Evolutionary conservation across 2,888 invertebrate species (phyloP), one percentile per base, ranked within the genome.

Genomic region (Nudaria mundana): DNA sequence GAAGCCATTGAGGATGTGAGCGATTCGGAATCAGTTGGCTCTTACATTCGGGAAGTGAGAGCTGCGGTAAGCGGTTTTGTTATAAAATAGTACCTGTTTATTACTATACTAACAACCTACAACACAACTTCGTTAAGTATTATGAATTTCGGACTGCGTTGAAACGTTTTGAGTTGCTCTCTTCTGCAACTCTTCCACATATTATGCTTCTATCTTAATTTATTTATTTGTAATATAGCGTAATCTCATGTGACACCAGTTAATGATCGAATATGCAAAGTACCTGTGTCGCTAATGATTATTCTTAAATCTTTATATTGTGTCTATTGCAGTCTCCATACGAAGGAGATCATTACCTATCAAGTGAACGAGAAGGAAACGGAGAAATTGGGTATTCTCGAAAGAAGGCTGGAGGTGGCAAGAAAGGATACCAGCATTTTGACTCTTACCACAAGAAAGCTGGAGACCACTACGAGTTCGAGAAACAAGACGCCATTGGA

Each of bases 391-490:
- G 94, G 2, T 94, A 92, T 73, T 89, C 91, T 30, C 90, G 91
- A 48, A 91, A 91, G 65, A 90, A 90, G 64, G 81, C 90, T 26
- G 92, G 91, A 45, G 92, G 93, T 31, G 93, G 93, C 15, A 92
- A 91, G 66, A 91, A 92, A 53, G 94, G 94, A 0, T 94, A 94
- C 82, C 93, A 93, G 71, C 92, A 92, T 57, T 92, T 91, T 62
- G 94, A 93, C 76, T 91, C 93, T 34, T 94, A 83, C 79, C 93
- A 94, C 78, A 94, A 93, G 73, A 93, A 92, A 69, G 92, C 91
- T 23, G 93, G 93, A 0, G 94, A 94, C 73, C 90, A 92, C 64
- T 94, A 93, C 72, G 94, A 93, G 52, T 92, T 92, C 57, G 93
- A 93, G 69, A 91, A 91, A 63, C 91, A 93, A 63, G 91, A 92